Conservation (phyloP, 2,113 vertebrate genomes). For the Phyllostomus discolor region DNA sequence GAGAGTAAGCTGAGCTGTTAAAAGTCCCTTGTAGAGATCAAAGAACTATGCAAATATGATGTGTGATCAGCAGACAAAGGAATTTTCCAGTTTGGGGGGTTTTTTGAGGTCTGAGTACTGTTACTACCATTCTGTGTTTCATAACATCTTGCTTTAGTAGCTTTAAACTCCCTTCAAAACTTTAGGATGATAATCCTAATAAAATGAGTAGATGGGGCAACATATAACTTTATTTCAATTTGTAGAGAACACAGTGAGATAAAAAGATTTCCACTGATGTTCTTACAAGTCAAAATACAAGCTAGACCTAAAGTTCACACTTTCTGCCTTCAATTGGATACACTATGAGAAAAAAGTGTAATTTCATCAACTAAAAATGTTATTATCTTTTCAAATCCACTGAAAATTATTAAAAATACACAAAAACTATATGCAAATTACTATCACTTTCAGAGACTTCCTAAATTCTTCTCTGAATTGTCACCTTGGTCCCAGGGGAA, state of each 20-base stretch:
- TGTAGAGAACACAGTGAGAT: background rate
- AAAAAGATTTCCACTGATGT: background rate
- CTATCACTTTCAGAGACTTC: background rate
- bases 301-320: background rate
- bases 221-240: background rate
- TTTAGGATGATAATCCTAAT: background rate
- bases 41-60: background rate
- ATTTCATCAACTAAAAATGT: background rate
- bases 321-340: background rate
- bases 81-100: background rate
- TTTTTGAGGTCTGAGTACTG: background rate
- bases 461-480: background rate
- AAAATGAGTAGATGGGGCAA: background rate
- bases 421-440: constrained; percentile 21
- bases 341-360: background rate
- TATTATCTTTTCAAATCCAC: background rate
- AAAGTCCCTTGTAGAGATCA: background rate
- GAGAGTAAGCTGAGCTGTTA: background rate
- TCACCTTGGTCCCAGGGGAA: background rate
- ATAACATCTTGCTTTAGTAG: background rate
- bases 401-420: background rate
- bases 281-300: constrained; percentile 29
- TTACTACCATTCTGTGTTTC: background rate
- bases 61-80: background rate
- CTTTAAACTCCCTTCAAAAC: constrained; percentile 9